Evolutionary conservation across 1,140 invertebrate species (phyloP).

Genomic region (Zaprionus ghesquierei): DNA sequence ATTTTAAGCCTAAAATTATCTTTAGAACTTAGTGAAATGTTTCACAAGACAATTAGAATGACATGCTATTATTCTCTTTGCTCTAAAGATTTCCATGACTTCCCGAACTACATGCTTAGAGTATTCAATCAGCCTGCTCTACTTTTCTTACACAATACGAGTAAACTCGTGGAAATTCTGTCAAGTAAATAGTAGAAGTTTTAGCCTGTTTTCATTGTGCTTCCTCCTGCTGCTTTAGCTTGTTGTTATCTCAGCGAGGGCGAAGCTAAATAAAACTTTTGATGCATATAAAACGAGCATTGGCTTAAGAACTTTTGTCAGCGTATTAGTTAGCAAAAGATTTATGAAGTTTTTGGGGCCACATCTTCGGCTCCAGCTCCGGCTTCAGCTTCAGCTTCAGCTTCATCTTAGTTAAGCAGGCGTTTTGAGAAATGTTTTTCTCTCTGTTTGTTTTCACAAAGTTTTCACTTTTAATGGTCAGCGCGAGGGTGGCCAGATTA

Average conservation of each 20-base stretch:
- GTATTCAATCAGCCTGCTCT: constrained; percentile 1
- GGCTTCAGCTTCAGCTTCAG: constrained; percentile 45
- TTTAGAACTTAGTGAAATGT: too few relatives aligned
- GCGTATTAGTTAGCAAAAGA: constrained; percentile 64
- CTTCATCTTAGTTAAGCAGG: constrained; percentile 48
- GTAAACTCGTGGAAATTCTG: neutral
- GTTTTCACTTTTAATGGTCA: constrained; percentile 78
- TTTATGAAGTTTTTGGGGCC: constrained; percentile 69
- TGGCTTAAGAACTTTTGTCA: constrained; percentile 67
- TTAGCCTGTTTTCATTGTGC: constrained; percentile 8
- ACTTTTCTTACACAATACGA: neutral
- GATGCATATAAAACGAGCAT: constrained; percentile 68
- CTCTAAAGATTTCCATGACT: neutral
- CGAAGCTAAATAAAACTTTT: constrained; percentile 62
- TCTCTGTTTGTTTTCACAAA: constrained; percentile 33
- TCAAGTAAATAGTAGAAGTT: constrained; percentile 8
- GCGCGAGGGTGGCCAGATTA: neutral
- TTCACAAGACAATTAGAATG: too few relatives aligned
- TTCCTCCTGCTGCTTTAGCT: constrained; percentile 25
- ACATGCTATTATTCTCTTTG: neutral
- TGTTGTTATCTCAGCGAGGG: constrained; percentile 57
- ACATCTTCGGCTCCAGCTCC: constrained; percentile 44
- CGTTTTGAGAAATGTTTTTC: constrained; percentile 39
- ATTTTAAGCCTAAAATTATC: too few relatives aligned
- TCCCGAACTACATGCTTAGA: neutral